Percentiles rank a stretch among this genome's conserved stretches.
Conservation (phyloP, 2,113 vertebrate species). For the Turdus rufiventris region DNA sequence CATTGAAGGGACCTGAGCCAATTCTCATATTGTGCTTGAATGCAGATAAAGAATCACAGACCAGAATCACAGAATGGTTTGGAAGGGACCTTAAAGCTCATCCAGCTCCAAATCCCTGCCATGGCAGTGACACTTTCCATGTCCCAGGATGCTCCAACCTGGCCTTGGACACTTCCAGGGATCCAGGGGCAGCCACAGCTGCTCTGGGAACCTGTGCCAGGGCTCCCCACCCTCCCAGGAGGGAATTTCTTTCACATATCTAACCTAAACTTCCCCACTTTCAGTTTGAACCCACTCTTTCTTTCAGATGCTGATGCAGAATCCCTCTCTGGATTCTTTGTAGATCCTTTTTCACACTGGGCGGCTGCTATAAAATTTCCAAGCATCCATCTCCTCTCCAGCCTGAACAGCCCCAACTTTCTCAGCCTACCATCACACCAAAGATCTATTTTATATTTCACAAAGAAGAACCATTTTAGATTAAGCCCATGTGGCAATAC, state of each 20-base stretch:
- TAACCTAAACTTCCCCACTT: not conserved
- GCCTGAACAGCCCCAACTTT: not conserved
- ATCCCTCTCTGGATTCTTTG: not conserved
- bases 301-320: not conserved
- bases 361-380: not conserved
- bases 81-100: not conserved
- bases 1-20: not conserved
- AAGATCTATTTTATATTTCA: not conserved
- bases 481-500: not conserved
- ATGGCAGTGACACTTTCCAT: not conserved
- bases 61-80: not conserved
- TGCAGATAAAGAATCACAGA: not conserved
- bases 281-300: not conserved
- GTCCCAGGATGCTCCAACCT: accelerated
- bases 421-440: not conserved
- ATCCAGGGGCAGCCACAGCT: not conserved
- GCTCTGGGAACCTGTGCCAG: not conserved
- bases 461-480: not conserved
- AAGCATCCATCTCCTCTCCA: not conserved
- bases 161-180: not conserved
- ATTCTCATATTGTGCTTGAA: not conserved
- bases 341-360: not conserved
- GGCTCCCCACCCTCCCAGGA: not conserved
- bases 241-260: not conserved
- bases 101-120: not conserved